Base-by-base conservation (phyloP, 2,797 vertebrate species). In the Atherinosoma microstoma region DNA sequence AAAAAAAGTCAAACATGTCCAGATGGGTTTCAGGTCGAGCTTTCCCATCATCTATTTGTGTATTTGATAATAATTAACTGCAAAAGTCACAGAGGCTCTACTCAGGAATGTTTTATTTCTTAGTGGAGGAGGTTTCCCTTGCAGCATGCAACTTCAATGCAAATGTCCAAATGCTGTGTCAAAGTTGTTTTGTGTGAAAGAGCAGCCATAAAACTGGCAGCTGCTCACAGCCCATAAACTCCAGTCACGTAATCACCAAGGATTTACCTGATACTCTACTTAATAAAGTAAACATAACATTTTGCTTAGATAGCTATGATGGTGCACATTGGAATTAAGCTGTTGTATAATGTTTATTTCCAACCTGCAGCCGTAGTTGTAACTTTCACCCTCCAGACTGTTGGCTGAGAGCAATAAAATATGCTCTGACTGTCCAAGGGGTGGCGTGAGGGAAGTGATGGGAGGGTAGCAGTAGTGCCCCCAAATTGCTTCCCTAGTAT, bases 391-490 rank as follows among this genome's bases (percentile, higher is more conserved):
- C 94, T 93, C 94, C 93, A 94, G 94, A 89, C 73, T 91, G 93
- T 20, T 93, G 94, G 95, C 95, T 95, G 93, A 94, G 94, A 94
- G 96, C 95, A 96, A 96, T 94, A 94, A 93, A 94, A 79, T 73
- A 96, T 94, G 95, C 95, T 96, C 94, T 93, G 90, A 94, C 96
- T 95, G 96, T 96, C 83, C 86, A 54, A 85, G 75, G 58, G 75
- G 76, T 35, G 86, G 84, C 72, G 77, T 76, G 72, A 82, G 72
- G 58, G 84, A 82, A 78, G 82, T 32, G 86, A 5, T 2, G 79
- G 78, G 78, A 80, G 82, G 82, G 86, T 63, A 70, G 73, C 81
- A 83, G 86, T 83, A 83, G 88, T 71, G 83, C 87, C 89, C 88
- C 88, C 72, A 91, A 91, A 94, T 91, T 89, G 91, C 88, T 94